These are phyloP conservation scores for Rutilus rutilus DNA, from an alignment of 2,113 vertebrate species.

Conservation along the genomic window DNA sequence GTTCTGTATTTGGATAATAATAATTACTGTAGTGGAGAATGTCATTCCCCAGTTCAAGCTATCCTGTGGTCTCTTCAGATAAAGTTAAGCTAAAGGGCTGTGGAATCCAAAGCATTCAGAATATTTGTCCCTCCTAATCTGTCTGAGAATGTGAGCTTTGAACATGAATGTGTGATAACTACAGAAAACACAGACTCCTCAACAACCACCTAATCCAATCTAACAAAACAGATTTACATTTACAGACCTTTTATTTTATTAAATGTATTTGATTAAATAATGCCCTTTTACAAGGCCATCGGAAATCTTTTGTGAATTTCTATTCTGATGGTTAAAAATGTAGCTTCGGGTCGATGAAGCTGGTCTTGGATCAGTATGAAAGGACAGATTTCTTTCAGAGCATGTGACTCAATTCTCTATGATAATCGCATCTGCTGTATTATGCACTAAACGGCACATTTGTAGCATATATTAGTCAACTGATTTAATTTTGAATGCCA, in stretches of 20 bases:
- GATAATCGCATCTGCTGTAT: constrained; percentile 18
- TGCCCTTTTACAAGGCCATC: not conserved
- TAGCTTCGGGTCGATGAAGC: constrained; percentile 5
- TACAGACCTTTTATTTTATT: not conserved
- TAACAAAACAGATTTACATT: not conserved
- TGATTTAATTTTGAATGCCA: constrained; percentile 39
- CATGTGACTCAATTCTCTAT: not conserved
- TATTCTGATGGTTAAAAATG: not conserved
- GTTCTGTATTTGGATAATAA: constrained; percentile 7
- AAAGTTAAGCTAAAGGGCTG: not conserved
- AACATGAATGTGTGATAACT: not conserved
- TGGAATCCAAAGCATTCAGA: constrained; percentile 23
- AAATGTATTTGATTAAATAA: too few relatives aligned
- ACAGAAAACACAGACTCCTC: not conserved
- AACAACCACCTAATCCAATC: not conserved
- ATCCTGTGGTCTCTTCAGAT: not conserved
- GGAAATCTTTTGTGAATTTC: not conserved
- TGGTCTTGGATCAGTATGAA: constrained; percentile 13
- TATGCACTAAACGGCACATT: not conserved
- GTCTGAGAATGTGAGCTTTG: constrained; percentile 29
- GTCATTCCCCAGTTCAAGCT: not conserved
- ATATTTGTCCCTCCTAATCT: constrained; percentile 26
- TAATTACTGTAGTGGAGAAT: not conserved
- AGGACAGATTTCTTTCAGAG: constrained; percentile 13
- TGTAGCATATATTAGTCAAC: not conserved